Evolutionary conservation across 1,140 invertebrate species (phyloP), one percentile per base, ranked within the genome.

Genomic region (Ganaspis sp.): DNA sequence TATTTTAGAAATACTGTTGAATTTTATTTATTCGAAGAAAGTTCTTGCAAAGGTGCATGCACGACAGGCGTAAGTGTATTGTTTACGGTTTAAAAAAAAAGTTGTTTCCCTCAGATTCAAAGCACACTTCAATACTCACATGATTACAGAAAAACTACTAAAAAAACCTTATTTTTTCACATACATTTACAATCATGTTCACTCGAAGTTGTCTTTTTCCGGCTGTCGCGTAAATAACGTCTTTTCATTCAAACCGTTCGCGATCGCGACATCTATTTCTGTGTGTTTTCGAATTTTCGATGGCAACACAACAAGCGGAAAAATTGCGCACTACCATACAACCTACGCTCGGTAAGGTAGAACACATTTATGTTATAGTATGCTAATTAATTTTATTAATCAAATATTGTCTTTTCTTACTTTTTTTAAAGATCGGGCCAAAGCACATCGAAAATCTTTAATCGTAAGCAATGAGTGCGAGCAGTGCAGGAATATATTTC

Each of bases 241-340:
- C 58, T 64, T 64, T 64, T 64, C 26, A 64, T 64, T 64, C 23
- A 64, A 64, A 64, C 21, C 21, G n/a, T n/a, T n/a, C n/a, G n/a
- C 12, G 12, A 15, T 29, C 6, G 58, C 58, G 58, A 26, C 58
- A 64, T 64, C 58, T 64, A 15, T 17, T 4, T n/a, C 9, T 45
- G 11, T 9, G n/a, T 45, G 40, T 45, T 11, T 45, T 4, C 5
- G 40, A n/a, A n/a, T n/a, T n/a, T 0, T 45, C 40, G 12, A 45
- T 45, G 0, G 40, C 11, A 45, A 5, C 40, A n/a, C 40, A 15
- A 4, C 9, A 1, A 9, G 9, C 5, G 40, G 40, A n/a, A 12
- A 45, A 15, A 45, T n/a, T 3, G 12, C 11, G 40, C 12, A 45
- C 40, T 45, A n/a, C n/a, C n/a, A n/a, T n/a, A n/a, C n/a, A n/a